Conservation (phyloP, 2,888 invertebrate genomes). For the Chaetogeoica ovagalla region DNA sequence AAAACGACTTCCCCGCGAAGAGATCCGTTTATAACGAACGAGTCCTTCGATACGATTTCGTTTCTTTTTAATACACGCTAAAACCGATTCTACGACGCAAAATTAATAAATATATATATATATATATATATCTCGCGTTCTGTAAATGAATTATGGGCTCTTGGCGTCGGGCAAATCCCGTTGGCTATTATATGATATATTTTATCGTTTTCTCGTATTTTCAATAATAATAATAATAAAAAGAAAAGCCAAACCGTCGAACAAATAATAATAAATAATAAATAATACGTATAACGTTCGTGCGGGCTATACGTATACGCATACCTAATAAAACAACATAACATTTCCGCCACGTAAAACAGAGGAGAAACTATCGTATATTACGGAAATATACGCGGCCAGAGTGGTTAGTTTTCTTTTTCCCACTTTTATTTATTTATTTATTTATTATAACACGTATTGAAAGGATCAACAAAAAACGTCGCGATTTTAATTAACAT, state of each 20-base stretch:
- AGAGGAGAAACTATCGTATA: too few species aligned
- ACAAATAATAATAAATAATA: too few species aligned
- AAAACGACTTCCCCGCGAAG: conserved; percentile 38
- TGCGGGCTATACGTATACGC: too few species aligned
- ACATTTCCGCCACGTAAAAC: too few species aligned
- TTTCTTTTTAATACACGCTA: neutral
- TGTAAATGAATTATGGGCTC: conserved; percentile 1
- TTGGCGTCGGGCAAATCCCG: neutral
- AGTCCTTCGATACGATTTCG: too few species aligned
- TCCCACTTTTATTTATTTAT: too few species aligned
- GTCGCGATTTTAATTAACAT: conserved; percentile 2
- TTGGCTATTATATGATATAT: conserved; percentile 12
- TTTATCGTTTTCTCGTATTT: neutral
- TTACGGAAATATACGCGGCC: too few species aligned
- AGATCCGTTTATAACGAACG: conserved; percentile 13
- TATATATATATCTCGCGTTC: neutral
- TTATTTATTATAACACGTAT: neutral
- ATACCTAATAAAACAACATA: too few species aligned
- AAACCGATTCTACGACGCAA: neutral
- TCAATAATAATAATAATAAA: too few species aligned
- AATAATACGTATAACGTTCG: too few species aligned
- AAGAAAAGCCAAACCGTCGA: too few species aligned
- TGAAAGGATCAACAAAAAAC: neutral
- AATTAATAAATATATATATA: conserved; percentile 8
- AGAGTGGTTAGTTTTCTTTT: too few species aligned